phyloP scores from a whole-genome alignment of 2,113 vertebrate species.

The Microtus ochrogaster region DNA sequence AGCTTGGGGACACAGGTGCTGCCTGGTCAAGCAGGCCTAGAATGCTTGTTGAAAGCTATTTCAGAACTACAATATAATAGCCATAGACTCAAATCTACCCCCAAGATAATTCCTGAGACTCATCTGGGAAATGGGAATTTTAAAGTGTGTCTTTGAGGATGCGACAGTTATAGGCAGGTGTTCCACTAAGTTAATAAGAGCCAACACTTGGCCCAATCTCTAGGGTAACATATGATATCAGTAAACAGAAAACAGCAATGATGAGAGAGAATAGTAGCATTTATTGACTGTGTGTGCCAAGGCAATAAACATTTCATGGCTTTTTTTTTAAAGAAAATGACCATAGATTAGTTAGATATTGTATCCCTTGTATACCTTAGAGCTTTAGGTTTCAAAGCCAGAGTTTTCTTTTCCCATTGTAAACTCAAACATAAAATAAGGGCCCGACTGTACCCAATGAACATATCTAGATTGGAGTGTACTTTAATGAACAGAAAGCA shows the following conservation, averaged over 20 bases:
- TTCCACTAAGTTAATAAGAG: not conserved
- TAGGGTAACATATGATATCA: not conserved
- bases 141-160: not conserved
- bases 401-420: not conserved
- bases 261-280: not conserved
- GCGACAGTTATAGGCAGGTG: not conserved
- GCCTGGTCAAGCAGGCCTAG: not conserved
- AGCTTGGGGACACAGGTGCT: not conserved
- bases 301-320: not conserved
- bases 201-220: not conserved
- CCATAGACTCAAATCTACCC: not conserved
- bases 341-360: not conserved
- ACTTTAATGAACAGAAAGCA: not conserved
- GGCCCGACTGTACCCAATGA: not conserved
- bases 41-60: not conserved
- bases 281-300: not conserved
- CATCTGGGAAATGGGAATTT: not conserved
- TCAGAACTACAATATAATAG: not conserved
- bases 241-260: not conserved
- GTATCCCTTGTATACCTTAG: not conserved
- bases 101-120: not conserved
- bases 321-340: not conserved
- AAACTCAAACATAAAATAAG: slow-evolving; percentile 8
- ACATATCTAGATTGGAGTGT: not conserved
- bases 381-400: not conserved